These are phyloP conservation scores for Montifringilla adamsi DNA, from an alignment of 2,113 vertebrate species.

Conservation along the genomic window DNA sequence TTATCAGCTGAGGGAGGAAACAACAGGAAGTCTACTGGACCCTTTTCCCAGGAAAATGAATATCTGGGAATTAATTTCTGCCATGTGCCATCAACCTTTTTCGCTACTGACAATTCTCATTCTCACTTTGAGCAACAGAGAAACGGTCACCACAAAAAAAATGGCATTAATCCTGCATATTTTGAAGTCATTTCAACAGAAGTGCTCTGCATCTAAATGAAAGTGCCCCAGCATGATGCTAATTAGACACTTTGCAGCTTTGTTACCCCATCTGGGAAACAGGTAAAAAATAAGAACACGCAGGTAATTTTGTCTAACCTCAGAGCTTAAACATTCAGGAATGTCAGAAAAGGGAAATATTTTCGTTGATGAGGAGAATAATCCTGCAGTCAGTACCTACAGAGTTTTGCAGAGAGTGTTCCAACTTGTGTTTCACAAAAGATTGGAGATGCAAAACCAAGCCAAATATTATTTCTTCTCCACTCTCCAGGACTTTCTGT, in stretches of 20 bases:
- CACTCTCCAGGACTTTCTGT: neutral
- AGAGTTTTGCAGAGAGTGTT: neutral
- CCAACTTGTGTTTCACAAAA: neutral
- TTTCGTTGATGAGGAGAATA: neutral
- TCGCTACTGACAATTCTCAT: slow-evolving; percentile 46
- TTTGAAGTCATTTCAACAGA: slow-evolving; percentile 33
- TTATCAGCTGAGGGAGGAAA: slow-evolving; percentile 43
- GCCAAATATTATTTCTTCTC: neutral
- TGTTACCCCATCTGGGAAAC: neutral
- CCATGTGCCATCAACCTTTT: slow-evolving; percentile 23
- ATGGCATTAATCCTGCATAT: slow-evolving; percentile 57
- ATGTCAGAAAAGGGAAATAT: neutral
- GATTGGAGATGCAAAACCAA: neutral
- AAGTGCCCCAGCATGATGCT: slow-evolving; percentile 46
- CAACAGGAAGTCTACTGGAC: slow-evolving; percentile 37
- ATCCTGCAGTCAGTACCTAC: neutral
- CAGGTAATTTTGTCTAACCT: slow-evolving; percentile 14
- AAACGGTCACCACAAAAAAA: neutral
- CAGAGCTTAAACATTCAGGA: neutral
- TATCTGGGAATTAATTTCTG: slow-evolving; percentile 56
- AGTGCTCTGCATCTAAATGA: slow-evolving; percentile 55
- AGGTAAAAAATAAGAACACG: neutral
- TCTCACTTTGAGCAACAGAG: slow-evolving; percentile 47
- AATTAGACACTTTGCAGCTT: slow-evolving; percentile 59
- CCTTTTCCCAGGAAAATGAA: slow-evolving; percentile 16